Conservation (phyloP, 2,797 vertebrate genomes). For the Pseudomugil tenellus region DNA sequence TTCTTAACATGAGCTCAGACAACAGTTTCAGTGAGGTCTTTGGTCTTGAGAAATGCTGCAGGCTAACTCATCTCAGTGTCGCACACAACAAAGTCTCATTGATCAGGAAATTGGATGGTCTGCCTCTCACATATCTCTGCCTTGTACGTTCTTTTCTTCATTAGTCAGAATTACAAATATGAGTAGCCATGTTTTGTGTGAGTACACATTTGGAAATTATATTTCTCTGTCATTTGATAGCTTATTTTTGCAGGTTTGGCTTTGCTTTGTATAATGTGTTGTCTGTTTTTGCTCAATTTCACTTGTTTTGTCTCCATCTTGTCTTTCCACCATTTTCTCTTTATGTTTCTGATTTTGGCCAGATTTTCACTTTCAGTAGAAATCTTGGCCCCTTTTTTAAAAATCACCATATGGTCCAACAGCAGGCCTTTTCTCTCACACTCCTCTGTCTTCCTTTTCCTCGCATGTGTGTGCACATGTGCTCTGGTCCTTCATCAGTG, state of each 20-base stretch:
- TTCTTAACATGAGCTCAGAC: conserved; percentile 76
- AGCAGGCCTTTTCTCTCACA: conserved; percentile 54
- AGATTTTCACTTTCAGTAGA: conserved; percentile 50
- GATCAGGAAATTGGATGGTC: conserved; percentile 79
- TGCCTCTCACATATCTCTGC: conserved; percentile 86
- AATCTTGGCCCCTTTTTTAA: conserved; percentile 56
- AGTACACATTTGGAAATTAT: not conserved
- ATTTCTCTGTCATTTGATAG: conserved; percentile 1
- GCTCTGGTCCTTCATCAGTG: conserved; percentile 59
- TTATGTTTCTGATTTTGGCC: conserved; percentile 60
- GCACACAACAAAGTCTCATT: conserved; percentile 86
- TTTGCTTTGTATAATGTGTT: not conserved
- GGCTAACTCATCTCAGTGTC: conserved; percentile 86
- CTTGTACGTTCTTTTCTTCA: conserved; percentile 83
- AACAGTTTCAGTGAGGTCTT: conserved; percentile 87
- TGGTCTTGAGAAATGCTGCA: conserved; percentile 86
- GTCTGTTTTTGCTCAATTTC: conserved; percentile 9
- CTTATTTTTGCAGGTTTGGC: not conserved
- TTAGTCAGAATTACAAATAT: conserved; percentile 4
- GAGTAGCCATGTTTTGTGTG: not conserved
- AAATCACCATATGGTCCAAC: conserved; percentile 70
- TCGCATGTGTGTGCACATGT: conserved; percentile 18
- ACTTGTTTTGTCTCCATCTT: conserved; percentile 23
- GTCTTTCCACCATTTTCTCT: conserved; percentile 27
- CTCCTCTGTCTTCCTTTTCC: conserved; percentile 16